These are phyloP conservation scores for Phylloscopus trochilus DNA, from an alignment of 2,113 vertebrate species.

Conservation along the genomic window DNA sequence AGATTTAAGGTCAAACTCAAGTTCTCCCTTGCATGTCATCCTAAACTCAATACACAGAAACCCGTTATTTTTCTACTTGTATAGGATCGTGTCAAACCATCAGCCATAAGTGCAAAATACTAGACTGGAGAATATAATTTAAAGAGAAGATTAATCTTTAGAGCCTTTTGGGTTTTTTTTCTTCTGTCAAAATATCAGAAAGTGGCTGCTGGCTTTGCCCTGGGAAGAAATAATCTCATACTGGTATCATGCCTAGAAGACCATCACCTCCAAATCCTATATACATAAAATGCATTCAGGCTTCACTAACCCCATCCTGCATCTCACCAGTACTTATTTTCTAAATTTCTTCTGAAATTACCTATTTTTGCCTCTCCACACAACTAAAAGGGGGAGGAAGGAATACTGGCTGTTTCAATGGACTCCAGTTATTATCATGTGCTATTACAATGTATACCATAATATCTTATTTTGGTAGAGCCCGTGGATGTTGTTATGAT, in stretches of 20 bases:
- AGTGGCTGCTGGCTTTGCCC: background rate
- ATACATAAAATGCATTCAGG: background rate
- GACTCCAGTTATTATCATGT: background rate
- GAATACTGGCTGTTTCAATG: background rate
- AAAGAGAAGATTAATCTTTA: background rate
- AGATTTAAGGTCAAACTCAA: background rate
- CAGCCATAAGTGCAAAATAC: background rate
- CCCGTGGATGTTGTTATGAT: background rate
- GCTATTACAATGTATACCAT: background rate
- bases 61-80: background rate
- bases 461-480: background rate
- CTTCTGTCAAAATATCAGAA: background rate
- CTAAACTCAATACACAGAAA: background rate
- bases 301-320: background rate
- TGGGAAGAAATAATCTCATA: background rate
- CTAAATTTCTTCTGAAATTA: background rate
- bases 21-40: background rate
- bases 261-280: background rate
- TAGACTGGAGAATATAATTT: background rate
- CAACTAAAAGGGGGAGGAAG: background rate
- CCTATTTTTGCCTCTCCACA: background rate
- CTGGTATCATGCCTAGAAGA: background rate
- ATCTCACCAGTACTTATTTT: background rate
- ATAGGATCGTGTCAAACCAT: accelerated
- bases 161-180: background rate